phyloP scores from a whole-genome alignment of 2,888 invertebrate species.

The Netelia inedita region DNA sequence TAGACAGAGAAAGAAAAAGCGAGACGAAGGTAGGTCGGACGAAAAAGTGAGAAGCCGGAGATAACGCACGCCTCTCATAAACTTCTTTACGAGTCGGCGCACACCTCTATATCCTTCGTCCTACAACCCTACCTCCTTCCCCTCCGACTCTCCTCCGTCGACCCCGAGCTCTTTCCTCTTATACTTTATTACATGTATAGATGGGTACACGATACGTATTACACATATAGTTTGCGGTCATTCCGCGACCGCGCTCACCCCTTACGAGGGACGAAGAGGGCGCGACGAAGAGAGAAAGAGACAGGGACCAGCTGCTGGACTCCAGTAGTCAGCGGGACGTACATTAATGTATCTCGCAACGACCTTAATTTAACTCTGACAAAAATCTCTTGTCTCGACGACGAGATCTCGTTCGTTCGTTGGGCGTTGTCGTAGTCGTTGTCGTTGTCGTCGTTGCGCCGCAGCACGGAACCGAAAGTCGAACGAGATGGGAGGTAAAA shows the following conservation, averaged over 20 bases:
- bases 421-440: slow-evolving; percentile 17
- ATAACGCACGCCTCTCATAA: slow-evolving; percentile 49
- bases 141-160: slow-evolving; percentile 10
- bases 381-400: slow-evolving; percentile 62
- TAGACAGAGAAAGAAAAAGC: neutral
- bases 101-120: slow-evolving; percentile 25
- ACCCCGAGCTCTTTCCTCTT: slow-evolving; percentile 32
- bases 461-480: neutral
- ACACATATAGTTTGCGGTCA: slow-evolving; percentile 42
- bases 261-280: slow-evolving; percentile 36
- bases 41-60: slow-evolving; percentile 40
- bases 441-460: neutral
- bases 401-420: slow-evolving; percentile 38
- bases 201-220: slow-evolving; percentile 47
- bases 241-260: slow-evolving; percentile 48
- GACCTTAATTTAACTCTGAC: slow-evolving; percentile 59
- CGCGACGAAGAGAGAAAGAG: slow-evolving; percentile 1
- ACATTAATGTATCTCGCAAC: slow-evolving; percentile 64
- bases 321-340: slow-evolving; percentile 61
- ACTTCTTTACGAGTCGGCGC: slow-evolving; percentile 46
- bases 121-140: slow-evolving; percentile 37
- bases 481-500: too few relatives aligned
- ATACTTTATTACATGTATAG: slow-evolving; percentile 39
- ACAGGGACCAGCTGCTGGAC: slow-evolving; percentile 58
- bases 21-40: too few relatives aligned